Conservation (phyloP, 2,888 invertebrate genomes). For the Psylliodes chrysocephalus region DNA sequence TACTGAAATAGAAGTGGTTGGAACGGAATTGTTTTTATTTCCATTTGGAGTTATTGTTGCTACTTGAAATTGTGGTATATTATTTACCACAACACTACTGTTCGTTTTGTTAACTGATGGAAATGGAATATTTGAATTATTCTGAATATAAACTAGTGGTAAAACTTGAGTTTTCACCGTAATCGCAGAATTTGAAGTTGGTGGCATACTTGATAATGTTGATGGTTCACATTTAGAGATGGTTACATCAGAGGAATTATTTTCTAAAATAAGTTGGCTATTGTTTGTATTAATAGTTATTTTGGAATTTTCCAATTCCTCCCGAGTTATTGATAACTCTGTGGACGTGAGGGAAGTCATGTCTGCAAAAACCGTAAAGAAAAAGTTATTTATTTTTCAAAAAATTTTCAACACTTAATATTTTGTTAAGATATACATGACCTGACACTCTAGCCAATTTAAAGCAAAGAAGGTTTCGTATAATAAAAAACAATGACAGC, state of each 20-base stretch:
- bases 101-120: constrained; percentile 42
- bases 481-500: constrained; percentile 10
- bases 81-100: constrained; percentile 41
- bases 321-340: constrained; percentile 41
- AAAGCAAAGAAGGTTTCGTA: constrained; percentile 9
- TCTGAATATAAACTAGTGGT: constrained; percentile 72
- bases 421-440: constrained; percentile 30
- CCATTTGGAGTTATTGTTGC: constrained; percentile 48
- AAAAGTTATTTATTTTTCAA: constrained; percentile 3
- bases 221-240: constrained; percentile 48
- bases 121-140: constrained; percentile 59
- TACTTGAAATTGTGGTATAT: constrained; percentile 49
- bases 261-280: constrained; percentile 49
- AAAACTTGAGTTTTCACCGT: constrained; percentile 63
- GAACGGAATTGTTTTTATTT: constrained; percentile 46
- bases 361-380: constrained; percentile 52
- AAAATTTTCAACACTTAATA: constrained; percentile 6
- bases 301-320: constrained; percentile 43
- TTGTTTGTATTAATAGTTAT: constrained; percentile 42
- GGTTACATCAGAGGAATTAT: constrained; percentile 49
- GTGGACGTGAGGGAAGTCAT: constrained; percentile 52
- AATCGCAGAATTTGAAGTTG: constrained; percentile 43
- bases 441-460: constrained; percentile 7
- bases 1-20: constrained; percentile 38
- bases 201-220: constrained; percentile 37